Base-by-base conservation (phyloP, 2,888 invertebrate species). In the Catocala sponsa region DNA sequence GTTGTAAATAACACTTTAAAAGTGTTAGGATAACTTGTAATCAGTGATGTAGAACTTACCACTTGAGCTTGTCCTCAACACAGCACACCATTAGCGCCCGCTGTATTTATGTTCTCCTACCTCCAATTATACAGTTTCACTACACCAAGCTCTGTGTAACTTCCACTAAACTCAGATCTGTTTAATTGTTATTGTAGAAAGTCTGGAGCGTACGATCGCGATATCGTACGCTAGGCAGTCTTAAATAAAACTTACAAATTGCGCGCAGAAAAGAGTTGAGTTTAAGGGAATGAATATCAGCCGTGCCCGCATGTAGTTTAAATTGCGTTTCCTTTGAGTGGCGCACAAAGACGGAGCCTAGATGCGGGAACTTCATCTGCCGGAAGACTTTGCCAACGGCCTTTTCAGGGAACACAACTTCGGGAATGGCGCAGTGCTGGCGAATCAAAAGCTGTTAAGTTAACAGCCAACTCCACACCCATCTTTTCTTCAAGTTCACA, bases 271-370 rank as follows among this genome's bases (percentile, higher is more conserved):
- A 86, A 83, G 82, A 82, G 82, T 82, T 80, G 74, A 52, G 78
- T 80, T 79, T 81, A 81, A 78, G 72, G 82, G 79, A 81, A 83
- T 83, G 86, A 87, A 88, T 87, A 85, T 89, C 87, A 89, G 84
- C 88, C 76, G 80, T 76, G 76, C 89, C 88, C 89, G 88, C 87
- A 90, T 90, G 87, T 89, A 89, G 88, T 90, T 90, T 88, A 89
- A 91, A 91, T 91, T 89, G 83, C 87, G 88, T 89, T 90, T 85
- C 87, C 90, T 90, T 90, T 89, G 89, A 90, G 84, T 80, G 78
- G 73, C 59, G 79, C 75, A 89, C 87, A 89, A 89, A 89, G 88
- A 86, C 79, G 84, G 68, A 60, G 80, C 69, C 65, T 76, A 78
- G 79, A 86, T 84, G 82, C 76, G 83, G 72, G 79, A 89, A 90